phyloP scores from a whole-genome alignment of 2,888 invertebrate genomes.

The Notodonta ziczac region DNA sequence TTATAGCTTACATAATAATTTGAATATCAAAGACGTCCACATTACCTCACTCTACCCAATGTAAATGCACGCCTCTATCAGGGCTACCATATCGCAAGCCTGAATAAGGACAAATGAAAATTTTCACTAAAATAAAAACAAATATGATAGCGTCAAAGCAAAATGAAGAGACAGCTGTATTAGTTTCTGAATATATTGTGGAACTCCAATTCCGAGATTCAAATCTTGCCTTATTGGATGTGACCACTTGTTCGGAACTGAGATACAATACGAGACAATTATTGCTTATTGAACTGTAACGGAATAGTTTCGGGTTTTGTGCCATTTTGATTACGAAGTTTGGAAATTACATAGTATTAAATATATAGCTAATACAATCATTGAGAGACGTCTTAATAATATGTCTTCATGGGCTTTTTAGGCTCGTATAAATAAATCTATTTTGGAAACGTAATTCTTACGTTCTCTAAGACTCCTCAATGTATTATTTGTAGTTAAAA shows the following conservation, averaged over 20 bases:
- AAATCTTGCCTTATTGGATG: conserved; percentile 1
- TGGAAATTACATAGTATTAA: too few relatives aligned
- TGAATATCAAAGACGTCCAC: conserved; percentile 7
- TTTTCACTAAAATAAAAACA: too few relatives aligned
- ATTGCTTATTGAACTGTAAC: conserved; percentile 1
- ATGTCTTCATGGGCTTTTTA: too few relatives aligned
- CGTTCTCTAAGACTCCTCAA: too few relatives aligned
- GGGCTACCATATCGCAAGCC: neutral
- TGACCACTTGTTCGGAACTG: neutral
- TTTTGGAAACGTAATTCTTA: too few relatives aligned
- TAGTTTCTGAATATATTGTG: neutral
- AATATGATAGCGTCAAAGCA: too few relatives aligned
- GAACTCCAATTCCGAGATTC: neutral
- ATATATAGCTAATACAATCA: too few relatives aligned
- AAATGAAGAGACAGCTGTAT: neutral
- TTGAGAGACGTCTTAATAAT: too few relatives aligned
- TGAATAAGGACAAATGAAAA: neutral
- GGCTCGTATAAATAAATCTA: too few relatives aligned
- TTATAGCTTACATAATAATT: neutral
- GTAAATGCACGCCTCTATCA: conserved; percentile 3
- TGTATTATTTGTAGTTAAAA: too few relatives aligned
- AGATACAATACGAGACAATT: conserved; percentile 1
- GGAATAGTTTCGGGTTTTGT: neutral
- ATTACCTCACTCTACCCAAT: conserved; percentile 6
- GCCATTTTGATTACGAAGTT: neutral